Evolutionary conservation across 2,113 vertebrate species (phyloP), one percentile per base, ranked within the genome.

Genomic region (Acrocephalus arundinaceus): DNA sequence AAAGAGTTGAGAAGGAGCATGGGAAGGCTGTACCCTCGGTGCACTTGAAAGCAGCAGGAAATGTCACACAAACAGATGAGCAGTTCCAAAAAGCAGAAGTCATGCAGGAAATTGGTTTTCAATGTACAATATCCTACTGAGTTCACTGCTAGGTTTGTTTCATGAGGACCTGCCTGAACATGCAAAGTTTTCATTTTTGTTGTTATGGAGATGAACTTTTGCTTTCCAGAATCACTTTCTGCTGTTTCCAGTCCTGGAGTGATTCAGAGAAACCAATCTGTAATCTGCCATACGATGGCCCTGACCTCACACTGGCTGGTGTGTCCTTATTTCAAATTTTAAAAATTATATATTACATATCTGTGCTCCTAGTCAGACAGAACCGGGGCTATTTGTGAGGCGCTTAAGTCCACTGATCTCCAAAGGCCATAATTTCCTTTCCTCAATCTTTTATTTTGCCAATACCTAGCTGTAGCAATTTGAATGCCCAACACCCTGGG

Each of bases 1-100:
- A 74, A 86, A 73, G 24, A 61, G 22, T 4, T 52, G 43, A n/a
- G 37, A 89, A 72, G 16, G 31, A 77, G 22, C 22, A 85, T 16
- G 35, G 62, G 58, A 72, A 62, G 41, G 58, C 18, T 59, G 13
- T n/a, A 71, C 16, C 54, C 16, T 67, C 0, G 0, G 19, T 72
- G 19, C 35, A 33, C 54, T 85, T 90, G 73, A 18, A 83, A 74
- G 33, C 31, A 31, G n/a, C 23, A 79, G 48, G 41, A 90, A 90
- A 72, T 58, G 27, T 57, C 77, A 84, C 25, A 39, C 35, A 71
- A 94, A 85, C 18, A 85, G 52, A 88, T 63, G 22, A 91, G n/a
- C 22, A 57, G 33, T 67, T 87, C 51, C 45, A 83, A 55, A 81
- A 84, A 57, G 10, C 22, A 62, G 39, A 86, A 80, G 37, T 71